Base-by-base conservation (phyloP, 2,888 invertebrate genomes). In the Mellilla xanthometata region DNA sequence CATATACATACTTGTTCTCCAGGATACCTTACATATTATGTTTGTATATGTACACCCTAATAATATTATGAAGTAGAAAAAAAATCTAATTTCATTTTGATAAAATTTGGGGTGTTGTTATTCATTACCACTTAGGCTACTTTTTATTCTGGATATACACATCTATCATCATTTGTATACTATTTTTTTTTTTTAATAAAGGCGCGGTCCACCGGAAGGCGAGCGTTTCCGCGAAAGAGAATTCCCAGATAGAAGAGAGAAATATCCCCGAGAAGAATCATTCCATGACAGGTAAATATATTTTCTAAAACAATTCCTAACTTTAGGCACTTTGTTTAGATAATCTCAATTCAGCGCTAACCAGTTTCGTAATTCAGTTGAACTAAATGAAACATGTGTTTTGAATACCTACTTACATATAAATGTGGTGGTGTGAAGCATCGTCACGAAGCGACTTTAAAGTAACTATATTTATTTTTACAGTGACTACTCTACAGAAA, bases 401-500 rank as follows among this genome's bases (percentile, higher is more conserved):
- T 15, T 27, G 24, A 15, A 2, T 59, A 73, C 78, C 15, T 19
- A 6, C 15, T 19, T n/a, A n/a, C n/a, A 19, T 73, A 78, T 80
- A 76, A 65, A 60, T 68, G 67, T 68, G 62, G 68, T 65, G 62
- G 54, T 61, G 60, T 55, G 47, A 50, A 50, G 45, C 46, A 43
- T 49, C 48, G n/a, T n/a, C 46, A 24, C 15, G 30, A 70, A 68
- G 74, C 76, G 69, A 69, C 72, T 76, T 80, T 85, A 85, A 24
- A 85, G 86, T 75, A 65, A 81, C 76, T 84, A 78, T 81, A 85
- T 89, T 89, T 89, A 76, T 89, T 87, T 88, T 89, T 89, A 87
- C 89, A 89, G 88, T 88, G 87, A 75, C 85, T 66, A 72, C 84
- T 82, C 89, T 75, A 82, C 88, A 84, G 85, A 83, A 81, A 81